Conservation (phyloP, 2,797 vertebrate species). For the Sphenopsis melanotis region DNA sequence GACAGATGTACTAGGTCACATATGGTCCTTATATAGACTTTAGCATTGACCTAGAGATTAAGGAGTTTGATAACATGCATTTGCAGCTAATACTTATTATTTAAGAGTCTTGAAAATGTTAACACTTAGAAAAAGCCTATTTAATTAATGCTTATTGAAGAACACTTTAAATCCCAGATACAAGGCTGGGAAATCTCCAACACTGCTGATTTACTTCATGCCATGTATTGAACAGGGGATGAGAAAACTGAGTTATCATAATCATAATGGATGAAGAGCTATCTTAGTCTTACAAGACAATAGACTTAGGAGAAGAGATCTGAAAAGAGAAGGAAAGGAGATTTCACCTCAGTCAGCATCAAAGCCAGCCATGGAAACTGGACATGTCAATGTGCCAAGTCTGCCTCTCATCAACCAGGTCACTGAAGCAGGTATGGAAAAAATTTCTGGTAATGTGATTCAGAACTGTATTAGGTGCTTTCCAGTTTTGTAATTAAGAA, state of each 20-base stretch:
- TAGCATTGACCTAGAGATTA: neutral
- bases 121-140: neutral
- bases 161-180: neutral
- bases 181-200: neutral
- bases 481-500: neutral
- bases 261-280: neutral
- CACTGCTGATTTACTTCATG: neutral
- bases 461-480: neutral
- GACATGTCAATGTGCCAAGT: neutral
- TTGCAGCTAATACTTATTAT: neutral
- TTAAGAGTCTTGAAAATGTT: neutral
- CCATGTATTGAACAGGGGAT: neutral
- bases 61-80: neutral
- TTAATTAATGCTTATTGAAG: neutral
- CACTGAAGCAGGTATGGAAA: neutral
- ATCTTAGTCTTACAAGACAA: neutral
- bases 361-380: neutral
- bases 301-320: neutral
- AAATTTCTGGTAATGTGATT: neutral
- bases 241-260: neutral
- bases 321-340: neutral
- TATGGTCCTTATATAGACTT: neutral
- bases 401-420: neutral
- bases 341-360: neutral
- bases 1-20: neutral